Evolutionary conservation across 2,888 invertebrate species (phyloP).

Genomic region (Philereme transversata): DNA sequence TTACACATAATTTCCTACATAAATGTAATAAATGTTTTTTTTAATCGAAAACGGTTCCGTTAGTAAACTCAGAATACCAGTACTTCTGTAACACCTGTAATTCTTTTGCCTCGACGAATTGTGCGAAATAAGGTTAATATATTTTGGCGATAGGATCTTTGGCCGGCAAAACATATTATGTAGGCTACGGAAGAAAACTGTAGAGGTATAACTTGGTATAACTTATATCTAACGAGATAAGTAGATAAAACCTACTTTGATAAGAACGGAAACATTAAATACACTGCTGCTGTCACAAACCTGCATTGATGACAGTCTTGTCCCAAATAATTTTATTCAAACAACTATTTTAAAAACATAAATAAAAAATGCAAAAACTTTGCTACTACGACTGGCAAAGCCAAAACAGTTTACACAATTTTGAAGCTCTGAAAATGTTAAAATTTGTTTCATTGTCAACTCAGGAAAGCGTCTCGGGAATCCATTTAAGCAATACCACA

Average conservation of each 20-base stretch:
- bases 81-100: constrained; percentile 1
- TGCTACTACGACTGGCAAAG: neutral
- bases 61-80: neutral
- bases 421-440: neutral
- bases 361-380: too few relatives aligned
- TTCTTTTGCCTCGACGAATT: constrained; percentile 8
- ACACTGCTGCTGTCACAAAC: too few relatives aligned
- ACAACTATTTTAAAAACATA: too few relatives aligned
- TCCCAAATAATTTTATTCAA: too few relatives aligned
- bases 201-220: neutral
- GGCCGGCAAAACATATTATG: constrained; percentile 12
- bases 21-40: too few relatives aligned
- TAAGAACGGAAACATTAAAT: too few relatives aligned
- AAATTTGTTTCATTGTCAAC: neutral
- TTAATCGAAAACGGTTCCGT: too few relatives aligned
- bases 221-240: too few relatives aligned
- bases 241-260: too few relatives aligned
- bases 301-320: too few relatives aligned
- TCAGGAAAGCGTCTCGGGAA: neutral
- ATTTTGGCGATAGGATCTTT: constrained; percentile 23
- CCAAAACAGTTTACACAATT: neutral
- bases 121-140: constrained; percentile 15
- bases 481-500: neutral
- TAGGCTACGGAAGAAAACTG: constrained; percentile 7
- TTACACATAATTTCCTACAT: too few relatives aligned